phyloP scores from a whole-genome alignment of 2,797 vertebrate species.

The Anniella stebbinsi region DNA sequence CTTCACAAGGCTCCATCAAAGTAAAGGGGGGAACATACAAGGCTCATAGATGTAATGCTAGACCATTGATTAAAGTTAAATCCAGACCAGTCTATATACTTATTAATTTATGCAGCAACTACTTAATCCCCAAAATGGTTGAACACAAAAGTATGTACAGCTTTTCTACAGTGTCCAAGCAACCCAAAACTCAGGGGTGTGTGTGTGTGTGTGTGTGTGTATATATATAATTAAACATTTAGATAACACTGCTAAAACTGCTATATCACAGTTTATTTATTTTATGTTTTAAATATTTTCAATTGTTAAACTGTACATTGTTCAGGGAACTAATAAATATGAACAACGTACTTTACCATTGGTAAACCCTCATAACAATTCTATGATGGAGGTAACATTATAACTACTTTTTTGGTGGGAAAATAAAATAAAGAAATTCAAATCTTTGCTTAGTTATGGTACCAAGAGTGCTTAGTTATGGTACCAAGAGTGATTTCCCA shows the following conservation, averaged over 20 bases:
- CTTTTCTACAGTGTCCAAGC: neutral
- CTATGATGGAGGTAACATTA: neutral
- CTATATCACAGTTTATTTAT: neutral
- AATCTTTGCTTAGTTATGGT: neutral
- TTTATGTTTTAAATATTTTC: neutral
- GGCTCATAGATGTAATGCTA: neutral
- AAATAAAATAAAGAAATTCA: neutral
- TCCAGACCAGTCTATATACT: neutral
- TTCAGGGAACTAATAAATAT: neutral
- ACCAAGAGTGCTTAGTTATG: neutral
- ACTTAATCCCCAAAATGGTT: neutral
- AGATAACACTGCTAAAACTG: neutral
- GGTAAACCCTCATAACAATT: neutral
- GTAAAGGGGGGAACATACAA: neutral
- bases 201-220: too few species aligned
- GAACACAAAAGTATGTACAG: neutral
- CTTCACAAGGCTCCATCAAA: neutral
- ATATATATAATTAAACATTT: neutral
- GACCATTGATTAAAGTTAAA: neutral
- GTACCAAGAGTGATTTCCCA: neutral
- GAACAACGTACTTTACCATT: neutral
- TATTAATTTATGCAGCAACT: neutral
- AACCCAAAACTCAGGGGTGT: too few species aligned
- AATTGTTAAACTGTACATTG: neutral
- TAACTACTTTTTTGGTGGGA: neutral